A percentile compares a stretch with the other conserved stretches of the same genome.
Evolutionary conservation across 2,113 vertebrate genomes (phyloP).

Genomic region (Martes martes): DNA sequence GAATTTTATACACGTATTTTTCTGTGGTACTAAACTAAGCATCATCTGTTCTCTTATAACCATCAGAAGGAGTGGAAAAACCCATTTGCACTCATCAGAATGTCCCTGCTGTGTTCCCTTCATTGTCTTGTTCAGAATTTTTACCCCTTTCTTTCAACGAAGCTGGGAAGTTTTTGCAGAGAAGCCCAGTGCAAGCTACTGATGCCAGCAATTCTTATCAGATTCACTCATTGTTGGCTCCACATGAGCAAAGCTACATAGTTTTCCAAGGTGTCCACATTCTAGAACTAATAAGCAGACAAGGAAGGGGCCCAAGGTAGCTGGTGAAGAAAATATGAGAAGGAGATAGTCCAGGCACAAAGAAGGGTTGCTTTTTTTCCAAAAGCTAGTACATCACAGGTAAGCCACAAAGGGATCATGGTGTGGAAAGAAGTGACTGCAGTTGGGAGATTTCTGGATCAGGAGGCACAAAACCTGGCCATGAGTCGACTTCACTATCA

Average conservation of each 20-base stretch:
- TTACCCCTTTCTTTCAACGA: background rate
- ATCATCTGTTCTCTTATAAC: background rate
- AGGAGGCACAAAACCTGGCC: background rate
- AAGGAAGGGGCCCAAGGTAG: background rate
- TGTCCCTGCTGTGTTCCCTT: background rate
- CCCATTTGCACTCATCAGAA: background rate
- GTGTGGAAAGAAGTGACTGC: background rate
- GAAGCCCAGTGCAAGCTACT: background rate
- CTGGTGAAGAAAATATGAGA: background rate
- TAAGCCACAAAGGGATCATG: background rate
- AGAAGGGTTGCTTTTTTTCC: background rate
- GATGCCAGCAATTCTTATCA: slow-evolving; percentile 1
- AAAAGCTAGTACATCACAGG: background rate
- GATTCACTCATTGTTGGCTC: slow-evolving; percentile 3
- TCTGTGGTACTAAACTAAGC: background rate
- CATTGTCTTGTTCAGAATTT: background rate
- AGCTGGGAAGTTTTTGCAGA: background rate
- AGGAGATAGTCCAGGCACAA: background rate
- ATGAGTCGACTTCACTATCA: background rate
- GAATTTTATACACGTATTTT: background rate
- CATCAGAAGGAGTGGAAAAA: background rate
- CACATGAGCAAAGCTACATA: slow-evolving; percentile 7
- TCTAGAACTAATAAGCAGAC: background rate
- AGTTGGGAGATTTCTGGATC: background rate
- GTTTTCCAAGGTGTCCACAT: background rate